Percentiles rank a stretch among this genome's conserved stretches.
Conservation (phyloP, 2,797 vertebrate genomes). For the Toxotes lorentzi region DNA sequence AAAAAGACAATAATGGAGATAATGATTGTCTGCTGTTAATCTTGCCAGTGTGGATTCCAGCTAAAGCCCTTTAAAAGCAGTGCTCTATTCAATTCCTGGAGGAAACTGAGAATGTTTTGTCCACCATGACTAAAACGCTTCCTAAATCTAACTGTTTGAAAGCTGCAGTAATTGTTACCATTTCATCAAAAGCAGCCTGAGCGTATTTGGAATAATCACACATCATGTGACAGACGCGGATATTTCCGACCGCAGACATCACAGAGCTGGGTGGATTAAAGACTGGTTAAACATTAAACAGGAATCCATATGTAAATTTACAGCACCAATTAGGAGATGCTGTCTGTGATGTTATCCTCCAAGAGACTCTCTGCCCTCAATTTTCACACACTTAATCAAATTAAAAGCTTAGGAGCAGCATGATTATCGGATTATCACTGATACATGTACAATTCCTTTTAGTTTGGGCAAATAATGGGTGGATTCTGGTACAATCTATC, state of each 20-base stretch:
- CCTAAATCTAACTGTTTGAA: constrained; percentile 83
- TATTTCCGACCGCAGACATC: constrained; percentile 87
- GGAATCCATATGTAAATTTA: constrained; percentile 95
- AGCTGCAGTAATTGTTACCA: constrained; percentile 86
- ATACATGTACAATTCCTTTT: constrained; percentile 88
- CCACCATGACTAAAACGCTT: constrained; percentile 79
- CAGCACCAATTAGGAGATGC: constrained; percentile 87
- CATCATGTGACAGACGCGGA: constrained; percentile 83
- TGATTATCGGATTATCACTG: constrained; percentile 91
- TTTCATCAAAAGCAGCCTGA: constrained; percentile 82
- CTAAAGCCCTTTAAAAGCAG: constrained; percentile 69
- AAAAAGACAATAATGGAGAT: constrained; percentile 67
- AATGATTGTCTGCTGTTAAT: constrained; percentile 75
- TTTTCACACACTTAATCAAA: constrained; percentile 95
- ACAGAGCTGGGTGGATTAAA: constrained; percentile 91
- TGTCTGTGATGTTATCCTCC: constrained; percentile 89
- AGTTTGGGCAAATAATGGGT: constrained; percentile 94
- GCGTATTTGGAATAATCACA: constrained; percentile 86
- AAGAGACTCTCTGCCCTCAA: constrained; percentile 91
- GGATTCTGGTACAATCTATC: constrained; percentile 91
- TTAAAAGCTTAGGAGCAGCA: constrained; percentile 94
- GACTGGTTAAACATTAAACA: constrained; percentile 93
- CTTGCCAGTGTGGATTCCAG: constrained; percentile 64
- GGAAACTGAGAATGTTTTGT: constrained; percentile 71
- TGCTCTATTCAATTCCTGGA: constrained; percentile 60